phyloP scores from a whole-genome alignment of 2,888 invertebrate genomes.

The Euzophera pinguis region DNA sequence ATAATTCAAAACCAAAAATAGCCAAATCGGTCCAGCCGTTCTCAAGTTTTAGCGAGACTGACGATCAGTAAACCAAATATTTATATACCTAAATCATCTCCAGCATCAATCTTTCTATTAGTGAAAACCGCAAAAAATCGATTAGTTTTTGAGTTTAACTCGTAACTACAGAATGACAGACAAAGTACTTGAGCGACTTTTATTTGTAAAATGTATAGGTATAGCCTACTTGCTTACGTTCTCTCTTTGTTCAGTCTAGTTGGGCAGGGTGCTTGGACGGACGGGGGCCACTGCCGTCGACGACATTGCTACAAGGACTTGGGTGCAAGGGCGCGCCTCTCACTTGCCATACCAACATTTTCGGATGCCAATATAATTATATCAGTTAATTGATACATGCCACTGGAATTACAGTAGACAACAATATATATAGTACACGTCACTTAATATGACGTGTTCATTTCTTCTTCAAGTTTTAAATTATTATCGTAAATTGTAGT shows the following conservation, averaged over 20 bases:
- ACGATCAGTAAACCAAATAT: no score
- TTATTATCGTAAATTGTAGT: not conserved
- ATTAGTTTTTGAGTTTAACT: no score
- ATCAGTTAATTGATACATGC: conserved; percentile 44
- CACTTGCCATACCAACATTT: conserved; percentile 61
- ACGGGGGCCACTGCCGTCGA: conserved; percentile 46
- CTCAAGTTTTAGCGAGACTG: no score
- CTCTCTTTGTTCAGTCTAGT: conserved; percentile 39
- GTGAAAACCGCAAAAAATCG: no score
- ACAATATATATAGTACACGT: not conserved
- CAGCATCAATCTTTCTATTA: no score
- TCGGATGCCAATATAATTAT: conserved; percentile 58
- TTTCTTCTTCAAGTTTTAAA: not conserved
- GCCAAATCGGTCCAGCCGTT: no score
- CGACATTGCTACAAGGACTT: conserved; percentile 60
- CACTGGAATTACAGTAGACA: conserved; percentile 23
- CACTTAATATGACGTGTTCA: not conserved
- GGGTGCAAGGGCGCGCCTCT: conserved; percentile 72
- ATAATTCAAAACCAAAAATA: no score
- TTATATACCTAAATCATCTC: no score
- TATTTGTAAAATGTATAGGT: no score
- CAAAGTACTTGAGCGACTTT: no score
- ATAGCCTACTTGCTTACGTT: conserved; percentile 34
- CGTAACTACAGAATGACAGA: no score
- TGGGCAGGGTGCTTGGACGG: conserved; percentile 38